These are phyloP conservation scores for Callyntrura sp. DNA, from an alignment of 2,888 invertebrate species.

Conservation along the genomic window DNA sequence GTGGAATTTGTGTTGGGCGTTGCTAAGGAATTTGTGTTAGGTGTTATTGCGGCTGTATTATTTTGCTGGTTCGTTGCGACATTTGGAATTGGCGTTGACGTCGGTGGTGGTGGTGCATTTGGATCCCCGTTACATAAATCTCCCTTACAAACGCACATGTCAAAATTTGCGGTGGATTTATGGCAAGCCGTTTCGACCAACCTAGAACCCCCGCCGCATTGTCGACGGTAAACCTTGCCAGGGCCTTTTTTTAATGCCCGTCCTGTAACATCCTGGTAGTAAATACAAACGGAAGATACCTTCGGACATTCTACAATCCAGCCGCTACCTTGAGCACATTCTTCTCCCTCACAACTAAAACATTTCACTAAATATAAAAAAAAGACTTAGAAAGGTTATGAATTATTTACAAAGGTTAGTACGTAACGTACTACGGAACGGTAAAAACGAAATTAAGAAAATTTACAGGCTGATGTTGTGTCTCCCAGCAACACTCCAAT, in stretches of 20 bases:
- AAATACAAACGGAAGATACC: not conserved
- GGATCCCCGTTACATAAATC: slow-evolving; percentile 24
- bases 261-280: not conserved
- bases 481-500: not conserved
- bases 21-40: too few relatives aligned
- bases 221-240: not conserved
- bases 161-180: not conserved
- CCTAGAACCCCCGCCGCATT: not conserved
- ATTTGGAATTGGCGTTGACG: not conserved
- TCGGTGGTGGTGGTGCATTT: not conserved
- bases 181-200: not conserved
- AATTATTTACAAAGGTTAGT: not conserved
- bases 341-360: not conserved
- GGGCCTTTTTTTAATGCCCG: not conserved
- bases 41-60: not conserved
- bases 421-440: too few relatives aligned
- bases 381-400: not conserved
- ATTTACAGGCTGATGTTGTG: not conserved
- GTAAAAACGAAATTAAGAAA: too few relatives aligned
- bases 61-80: too few relatives aligned
- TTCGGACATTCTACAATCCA: not conserved
- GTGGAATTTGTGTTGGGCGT: too few relatives aligned
- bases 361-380: slow-evolving; percentile 7
- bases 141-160: not conserved
- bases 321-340: not conserved